Conservation (phyloP, 2,888 invertebrate species). For the Frankliniella fusca region DNA sequence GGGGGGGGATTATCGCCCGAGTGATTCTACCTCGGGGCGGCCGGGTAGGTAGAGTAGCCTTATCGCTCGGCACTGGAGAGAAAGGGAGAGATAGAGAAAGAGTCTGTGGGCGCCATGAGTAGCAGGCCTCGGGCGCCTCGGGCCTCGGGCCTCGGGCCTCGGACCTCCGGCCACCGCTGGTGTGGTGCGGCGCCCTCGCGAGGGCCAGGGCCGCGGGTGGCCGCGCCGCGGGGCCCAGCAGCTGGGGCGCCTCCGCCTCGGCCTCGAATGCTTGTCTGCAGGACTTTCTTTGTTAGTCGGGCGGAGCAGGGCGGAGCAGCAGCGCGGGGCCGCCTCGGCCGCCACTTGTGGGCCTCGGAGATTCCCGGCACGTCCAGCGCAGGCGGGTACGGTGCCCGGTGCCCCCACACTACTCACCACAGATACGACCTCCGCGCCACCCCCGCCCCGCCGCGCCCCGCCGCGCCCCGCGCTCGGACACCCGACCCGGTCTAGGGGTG, state of each 20-base stretch:
- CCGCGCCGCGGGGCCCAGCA: not conserved
- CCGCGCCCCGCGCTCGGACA: not conserved
- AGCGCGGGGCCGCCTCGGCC: no score
- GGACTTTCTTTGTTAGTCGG: constrained; percentile 14
- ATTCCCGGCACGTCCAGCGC: constrained; percentile 15
- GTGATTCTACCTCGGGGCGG: no score
- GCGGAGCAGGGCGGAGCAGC: not conserved
- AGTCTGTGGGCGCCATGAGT: no score
- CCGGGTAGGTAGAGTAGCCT: no score
- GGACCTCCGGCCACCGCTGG: not conserved
- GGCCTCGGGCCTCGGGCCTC: no score
- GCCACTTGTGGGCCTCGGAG: constrained; percentile 9
- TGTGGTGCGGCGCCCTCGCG: not conserved
- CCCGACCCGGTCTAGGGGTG: not conserved
- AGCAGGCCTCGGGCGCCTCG: no score
- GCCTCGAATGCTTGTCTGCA: not conserved
- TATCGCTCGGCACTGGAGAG: no score
- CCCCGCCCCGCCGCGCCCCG: not conserved
- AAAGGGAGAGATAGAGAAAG: no score
- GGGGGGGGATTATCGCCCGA: no score
- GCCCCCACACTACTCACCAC: constrained; percentile 9
- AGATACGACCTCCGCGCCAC: not conserved
- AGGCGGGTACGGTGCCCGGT: not conserved
- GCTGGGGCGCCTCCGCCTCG: not conserved
- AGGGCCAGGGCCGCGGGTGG: not conserved